phyloP scores from a whole-genome alignment of 2,888 invertebrate genomes.

The Platycheirus rosarum region DNA sequence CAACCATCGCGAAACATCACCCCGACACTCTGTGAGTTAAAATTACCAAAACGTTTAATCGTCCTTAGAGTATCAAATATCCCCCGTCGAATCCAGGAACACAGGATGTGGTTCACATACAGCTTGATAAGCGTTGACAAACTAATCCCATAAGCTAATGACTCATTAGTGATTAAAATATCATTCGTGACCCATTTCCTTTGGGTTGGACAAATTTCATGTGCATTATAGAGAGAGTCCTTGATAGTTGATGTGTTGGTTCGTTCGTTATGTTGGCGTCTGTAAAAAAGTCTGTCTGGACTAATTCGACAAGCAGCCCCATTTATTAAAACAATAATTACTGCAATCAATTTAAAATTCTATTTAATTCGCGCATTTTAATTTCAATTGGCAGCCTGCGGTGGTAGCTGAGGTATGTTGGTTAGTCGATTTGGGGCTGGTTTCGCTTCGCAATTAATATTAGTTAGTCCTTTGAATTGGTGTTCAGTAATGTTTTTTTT shows the following conservation, averaged over 20 bases:
- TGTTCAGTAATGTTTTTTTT: too few relatives aligned
- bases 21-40: neutral
- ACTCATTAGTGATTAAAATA: slow-evolving; percentile 66
- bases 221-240: slow-evolving; percentile 22
- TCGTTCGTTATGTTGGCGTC: neutral
- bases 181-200: slow-evolving; percentile 50
- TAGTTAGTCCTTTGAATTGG: too few relatives aligned
- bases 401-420: neutral
- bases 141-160: slow-evolving; percentile 59
- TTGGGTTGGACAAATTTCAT: slow-evolving; percentile 53
- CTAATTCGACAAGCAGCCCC: slow-evolving; percentile 35
- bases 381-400: slow-evolving; percentile 33
- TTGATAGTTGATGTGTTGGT: neutral
- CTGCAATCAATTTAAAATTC: slow-evolving; percentile 73
- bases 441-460: too few relatives aligned
- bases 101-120: slow-evolving; percentile 27
- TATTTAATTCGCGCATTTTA: slow-evolving; percentile 62
- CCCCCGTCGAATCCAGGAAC: neutral
- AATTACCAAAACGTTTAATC: slow-evolving; percentile 37
- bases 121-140: slow-evolving; percentile 59
- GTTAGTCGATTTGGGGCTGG: slow-evolving; percentile 8
- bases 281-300: slow-evolving; percentile 20
- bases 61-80: slow-evolving; percentile 10
- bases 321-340: slow-evolving; percentile 67
- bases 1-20: too few relatives aligned